Base-by-base conservation (phyloP, 2,113 vertebrate species). In the Lophochroa leadbeateri region DNA sequence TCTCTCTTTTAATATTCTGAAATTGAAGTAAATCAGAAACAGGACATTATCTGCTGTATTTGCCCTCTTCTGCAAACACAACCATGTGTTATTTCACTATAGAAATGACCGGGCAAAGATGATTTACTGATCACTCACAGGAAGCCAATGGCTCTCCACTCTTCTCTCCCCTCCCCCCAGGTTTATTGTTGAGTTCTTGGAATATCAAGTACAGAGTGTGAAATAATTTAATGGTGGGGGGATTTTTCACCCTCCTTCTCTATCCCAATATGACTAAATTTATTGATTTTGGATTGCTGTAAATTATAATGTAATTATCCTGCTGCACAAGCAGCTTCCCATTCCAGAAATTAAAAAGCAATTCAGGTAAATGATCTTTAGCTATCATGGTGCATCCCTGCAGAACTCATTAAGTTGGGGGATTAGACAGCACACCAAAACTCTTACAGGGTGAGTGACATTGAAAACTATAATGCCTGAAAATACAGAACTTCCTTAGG, bases 341-440 rank as follows among this genome's bases (percentile, higher is more conserved):
- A 95, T 55, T 83, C 97, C 96, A 98, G 98, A 98, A 98, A 98
- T 98, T 98, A 98, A 98, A 98, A 98, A 97, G 96, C 97, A 97
- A 97, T 98, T 98, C 98, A 98, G 97, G 97, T 98, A 98, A 98
- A 97, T 97, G 98, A 98, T 98, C 97, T 98, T 98, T 97, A 97
- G 97, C 96, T 97, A 97, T 90, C 70, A 91, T 47, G 63, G 90
- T 94, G 90, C 39, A 84, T 97, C 97, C 97, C 98, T 95, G 96
- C 97, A 98, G 97, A 98, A 97, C 97, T 98, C 97, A 98, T 97
- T 97, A 98, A 97, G 44, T 5, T 84, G 92, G 63, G 81, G 94
- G 95, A 97, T 97, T 97, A 97, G 95, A 96, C 11, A 0, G 96
- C 94, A 96, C 93, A 95, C 82, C 86, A 94, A 97, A 97, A 97